Base-by-base conservation (phyloP, 1,140 invertebrate genomes). In the Archegozetes longisetosus region DNA sequence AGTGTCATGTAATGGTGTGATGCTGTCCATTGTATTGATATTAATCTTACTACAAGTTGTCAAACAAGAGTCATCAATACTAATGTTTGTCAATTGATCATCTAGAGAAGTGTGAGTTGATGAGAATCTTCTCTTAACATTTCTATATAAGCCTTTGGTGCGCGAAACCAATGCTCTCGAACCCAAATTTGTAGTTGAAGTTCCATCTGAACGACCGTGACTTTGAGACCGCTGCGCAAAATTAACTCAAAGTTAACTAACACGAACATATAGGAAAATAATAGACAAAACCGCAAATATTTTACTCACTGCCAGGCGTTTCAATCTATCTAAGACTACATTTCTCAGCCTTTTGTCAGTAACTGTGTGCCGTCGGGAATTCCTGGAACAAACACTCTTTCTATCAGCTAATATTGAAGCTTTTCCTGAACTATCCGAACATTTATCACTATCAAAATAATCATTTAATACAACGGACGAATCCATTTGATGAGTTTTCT, bases 91-190 rank as follows among this genome's bases (percentile, higher is more conserved):
- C 6, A 9, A 40, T 40, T 40, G 17, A 40, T 40, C 32, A 40
- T 40, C 32, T n/a, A 28, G 17, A n/a, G 12, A n/a, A n/a, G 27
- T 29, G 20, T n/a, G 20, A 27, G 20, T n/a, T 22, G 53, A 55
- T 32, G 53, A 55, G 17, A 55, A 55, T 3, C 53, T 25, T 17
- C 53, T 29, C 22, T 55, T 55, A 0, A 55, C 53, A 32, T 55
- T 29, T 40, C 29, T 29, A 32, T 55, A 55, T n/a, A 55, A 23
- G 23, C 32, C 53, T 55, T 55, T 55, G 53, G 53, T 55, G 14
- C 32, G 28, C 20, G n/a, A 20, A 1, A 14, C 3, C 14, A 55
- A 55, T 17, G 6, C 17, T 40, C 17, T 6, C 17, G 32, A 40
- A 40, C 32, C 17, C 32, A 40, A 17, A 40, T 17, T 40, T 17